Evolutionary conservation across 2,113 vertebrate species (phyloP), one percentile per base, ranked within the genome.

Genomic region (Morone chrysops): DNA sequence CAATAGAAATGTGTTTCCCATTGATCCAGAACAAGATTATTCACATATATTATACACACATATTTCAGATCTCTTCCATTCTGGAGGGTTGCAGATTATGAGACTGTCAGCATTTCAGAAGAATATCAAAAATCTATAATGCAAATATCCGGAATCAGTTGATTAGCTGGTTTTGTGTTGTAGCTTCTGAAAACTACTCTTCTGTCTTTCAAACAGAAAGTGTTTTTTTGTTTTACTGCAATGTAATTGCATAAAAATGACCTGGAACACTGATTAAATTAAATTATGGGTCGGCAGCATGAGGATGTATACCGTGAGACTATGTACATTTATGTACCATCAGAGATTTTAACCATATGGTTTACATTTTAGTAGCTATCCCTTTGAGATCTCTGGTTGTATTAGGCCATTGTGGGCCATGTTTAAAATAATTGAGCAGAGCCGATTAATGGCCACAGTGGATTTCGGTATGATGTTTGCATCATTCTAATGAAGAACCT

Each of bases 21-120:
- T 76, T 70, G 81, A 84, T 79, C 71, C 1, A 4, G 38, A 83
- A 50, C 20, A 45, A 71, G 1, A 57, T 70, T 12, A 76, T 73
- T 51, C 38, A 38, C 60, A 79, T 78, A 69, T 45, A 57, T 70
- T 12, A 76, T 73, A 47, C 38, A 38, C 60, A 79, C 75, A 69
- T 45, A 50, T 50, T 72, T 62, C 20, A 47, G 45, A 14, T 13
- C 45, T 4, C 13, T 47, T 47, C 11, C 3, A 47, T 47, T 13
- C 45, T 12, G 10, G 45, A 47, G 3, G 45, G 45, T 4, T 47
- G 45, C 11, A 47, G 45, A 47, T 47, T 47, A 47, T 14, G 11
- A 47, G 45, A 47, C 45, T 47, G 45, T 47, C 11, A 47, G 45
- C 45, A 43, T 43, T 72, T 62, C 20, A 51, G 40, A 20, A 51